Evolutionary conservation across 2,888 invertebrate species (phyloP), one percentile per base, ranked within the genome.

Genomic region (Sphaerophoria rueppellii): DNA sequence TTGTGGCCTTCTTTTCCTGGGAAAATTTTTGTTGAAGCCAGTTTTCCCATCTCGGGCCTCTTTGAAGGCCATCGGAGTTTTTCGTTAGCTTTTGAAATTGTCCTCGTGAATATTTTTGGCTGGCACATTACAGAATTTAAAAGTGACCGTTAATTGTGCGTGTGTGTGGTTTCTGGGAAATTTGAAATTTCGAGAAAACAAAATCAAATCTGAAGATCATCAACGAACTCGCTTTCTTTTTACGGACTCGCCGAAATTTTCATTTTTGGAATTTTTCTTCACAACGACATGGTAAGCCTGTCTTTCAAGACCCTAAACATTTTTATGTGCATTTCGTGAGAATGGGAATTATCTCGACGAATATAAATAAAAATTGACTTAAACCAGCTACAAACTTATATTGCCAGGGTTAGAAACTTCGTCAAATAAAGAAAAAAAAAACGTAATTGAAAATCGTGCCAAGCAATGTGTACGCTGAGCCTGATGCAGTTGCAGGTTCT

Each of bases 271-370:
- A 60, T 80, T 83, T 58, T 75, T 24, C 72, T 43, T 75, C 57
- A 34, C 72, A 58, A 57, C 73, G 85, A 76, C 63, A 85, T 85
- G 85, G 85, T 85, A 58, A 81, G 82, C 55, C 7, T 43, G 11
- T 43, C 40, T 63, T 35, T 58, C 4, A 67, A 67, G 40, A 54
- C 40, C 67, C 16, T 24, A 35, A 16, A 67, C 32, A 46, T 52
- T 43, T 82, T 77, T 74, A 85, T 81, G 85, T 77, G 73, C 70
- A 80, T 67, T 85, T 85, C 85, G 85, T 85, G 81, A 81, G 85
- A 85, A 81, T 81, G 81, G 69, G 54, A 73, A 73, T 76, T 69
- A 73, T 57, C 32, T 65, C 57, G 37, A 50, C 40, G 65, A n/a
- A 46, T 35, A 14, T 3, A 48, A 40, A 32, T 50, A 65, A 60